Evolutionary conservation across 2,888 invertebrate species (phyloP), one percentile per base, ranked within the genome.

Genomic region (Acrocyrtus sp.): DNA sequence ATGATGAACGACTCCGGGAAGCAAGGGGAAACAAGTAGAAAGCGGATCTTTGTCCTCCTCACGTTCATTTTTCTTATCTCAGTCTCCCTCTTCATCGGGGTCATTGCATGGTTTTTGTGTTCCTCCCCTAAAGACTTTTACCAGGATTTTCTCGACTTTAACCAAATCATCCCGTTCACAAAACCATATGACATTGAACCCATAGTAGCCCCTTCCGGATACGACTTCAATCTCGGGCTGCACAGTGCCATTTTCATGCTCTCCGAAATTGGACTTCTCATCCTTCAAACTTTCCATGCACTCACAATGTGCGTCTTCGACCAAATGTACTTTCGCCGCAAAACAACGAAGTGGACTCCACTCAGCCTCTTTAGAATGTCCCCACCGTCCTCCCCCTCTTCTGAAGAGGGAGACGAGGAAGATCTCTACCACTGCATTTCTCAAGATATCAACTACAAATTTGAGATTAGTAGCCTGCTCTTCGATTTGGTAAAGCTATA

Each of bases 401-500:
- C 43, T 39, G 41, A 39, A 12, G 19, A 22, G 15, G 17, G 10
- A 6, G 73, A 73, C 6, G 62, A 73, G 29, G 80, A 79, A 66
- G 77, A 80, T 70, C 62, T 69, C 45, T 75, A 74, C 51, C 29
- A 70, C 8, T 69, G 72, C 41, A 72, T 76, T 47, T 74, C 72
- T 10, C 75, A 79, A 60, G 70, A 76, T 34, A 79, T 80, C 54
- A 80, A 78, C 51, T 80, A 77, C 63, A 74, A 73, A 57, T 80
- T 80, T 65, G 80, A 80, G 22, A 65, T 80, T 19, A 56, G 63
- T 15, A 61, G 76, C 8, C 57, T 80, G 17, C 66, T 80, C 19
- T 80, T 78, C 60, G 80, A 80, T 67, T 72, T 80, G 80, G 80
- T 80, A 54, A 77, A 76, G n/a, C n/a, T n/a, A n/a, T n/a, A n/a